Evolutionary conservation across 2,113 vertebrate genomes (phyloP).

Genomic region (Clupea harengus): DNA sequence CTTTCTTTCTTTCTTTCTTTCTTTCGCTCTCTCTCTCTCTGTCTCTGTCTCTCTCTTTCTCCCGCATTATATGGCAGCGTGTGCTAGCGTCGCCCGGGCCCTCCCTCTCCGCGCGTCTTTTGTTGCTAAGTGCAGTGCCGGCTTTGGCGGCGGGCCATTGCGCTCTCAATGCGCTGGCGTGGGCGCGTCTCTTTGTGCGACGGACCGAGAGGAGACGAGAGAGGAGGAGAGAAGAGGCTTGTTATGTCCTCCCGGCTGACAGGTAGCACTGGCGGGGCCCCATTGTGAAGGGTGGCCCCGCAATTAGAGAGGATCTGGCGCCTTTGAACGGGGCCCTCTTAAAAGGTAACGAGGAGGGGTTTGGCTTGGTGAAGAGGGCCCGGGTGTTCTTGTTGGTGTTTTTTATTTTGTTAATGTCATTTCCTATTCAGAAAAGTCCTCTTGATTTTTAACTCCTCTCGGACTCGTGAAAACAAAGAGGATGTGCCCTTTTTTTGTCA

Average conservation of each 20-base stretch:
- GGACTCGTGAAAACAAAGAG: neutral
- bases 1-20: neutral
- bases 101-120: neutral
- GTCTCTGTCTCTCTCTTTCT: neutral
- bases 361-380: neutral
- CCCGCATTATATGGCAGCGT: neutral
- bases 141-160: neutral
- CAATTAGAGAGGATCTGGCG: neutral
- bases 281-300: neutral
- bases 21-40: neutral
- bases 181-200: conserved; percentile 12
- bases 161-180: conserved; percentile 16
- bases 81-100: neutral
- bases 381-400: neutral
- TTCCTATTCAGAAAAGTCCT: neutral
- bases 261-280: neutral
- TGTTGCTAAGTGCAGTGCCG: neutral
- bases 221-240: conserved; percentile 13
- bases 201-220: neutral
- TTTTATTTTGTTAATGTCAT: neutral
- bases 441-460: conserved; percentile 7
- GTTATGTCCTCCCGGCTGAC: neutral
- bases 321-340: neutral
- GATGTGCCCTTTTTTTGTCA: neutral
- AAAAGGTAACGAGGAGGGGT: neutral